Conservation (phyloP, 2,888 invertebrate genomes). For the Leucozona laternaria region DNA sequence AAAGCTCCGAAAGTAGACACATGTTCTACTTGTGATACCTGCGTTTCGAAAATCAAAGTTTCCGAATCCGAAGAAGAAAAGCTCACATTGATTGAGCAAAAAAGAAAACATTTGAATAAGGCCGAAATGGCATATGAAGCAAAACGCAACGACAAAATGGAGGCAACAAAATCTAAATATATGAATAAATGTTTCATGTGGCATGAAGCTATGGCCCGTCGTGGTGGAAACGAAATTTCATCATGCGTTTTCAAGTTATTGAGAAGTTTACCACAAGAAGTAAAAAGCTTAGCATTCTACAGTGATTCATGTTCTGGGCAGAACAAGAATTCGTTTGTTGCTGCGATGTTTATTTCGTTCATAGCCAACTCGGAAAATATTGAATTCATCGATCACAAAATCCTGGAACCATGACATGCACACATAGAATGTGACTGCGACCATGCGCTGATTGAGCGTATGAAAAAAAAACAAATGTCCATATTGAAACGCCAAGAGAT, state of each 20-base stretch:
- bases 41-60: constrained; percentile 19
- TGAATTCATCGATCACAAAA: not conserved
- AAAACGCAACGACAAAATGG: constrained; percentile 9
- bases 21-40: constrained; percentile 24
- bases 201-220: not conserved
- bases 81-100: constrained; percentile 10
- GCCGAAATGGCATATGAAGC: not conserved
- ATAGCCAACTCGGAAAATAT: not conserved
- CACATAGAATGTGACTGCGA: not conserved
- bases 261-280: not conserved
- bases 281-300: not conserved
- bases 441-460: not conserved
- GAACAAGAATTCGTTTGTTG: constrained; percentile 6
- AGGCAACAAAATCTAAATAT: not conserved
- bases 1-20: constrained; percentile 30
- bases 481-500: constrained; percentile 13
- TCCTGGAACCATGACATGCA: not conserved
- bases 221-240: not conserved
- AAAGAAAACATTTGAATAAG: not conserved
- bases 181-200: not conserved
- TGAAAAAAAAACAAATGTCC: not conserved
- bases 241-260: not conserved
- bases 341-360: not conserved
- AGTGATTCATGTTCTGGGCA: not conserved
- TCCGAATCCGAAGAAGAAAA: constrained; percentile 14